A percentile compares a stretch with the other conserved stretches of the same genome.
Evolutionary conservation across 2,797 vertebrate genomes (phyloP).

Genomic region (Thunnus albacares): DNA sequence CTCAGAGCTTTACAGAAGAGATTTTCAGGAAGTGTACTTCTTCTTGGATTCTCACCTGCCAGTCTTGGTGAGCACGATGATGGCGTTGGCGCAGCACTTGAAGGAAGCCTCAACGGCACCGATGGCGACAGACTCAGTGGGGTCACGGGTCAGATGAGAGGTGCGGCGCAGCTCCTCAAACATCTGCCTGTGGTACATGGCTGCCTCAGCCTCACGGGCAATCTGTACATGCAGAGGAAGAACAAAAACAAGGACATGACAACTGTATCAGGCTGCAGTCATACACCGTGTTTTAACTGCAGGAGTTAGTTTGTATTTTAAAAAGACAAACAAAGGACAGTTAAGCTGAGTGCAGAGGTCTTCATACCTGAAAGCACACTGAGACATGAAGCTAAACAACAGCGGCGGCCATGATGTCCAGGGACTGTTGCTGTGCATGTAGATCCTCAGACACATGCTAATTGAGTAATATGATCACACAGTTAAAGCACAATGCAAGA

Average conservation of each 20-base stretch:
- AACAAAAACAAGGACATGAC: not conserved
- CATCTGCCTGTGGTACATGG: slow-evolving; percentile 98
- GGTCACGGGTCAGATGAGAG: slow-evolving; percentile 95
- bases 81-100: slow-evolving; percentile 97
- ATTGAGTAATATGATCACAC: slow-evolving; percentile 88
- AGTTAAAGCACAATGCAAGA: slow-evolving; percentile 61
- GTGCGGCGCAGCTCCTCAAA: slow-evolving; percentile 97
- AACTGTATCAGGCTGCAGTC: slow-evolving; percentile 3
- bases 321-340: slow-evolving; percentile 29
- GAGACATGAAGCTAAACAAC: slow-evolving; percentile 70
- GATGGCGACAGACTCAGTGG: slow-evolving; percentile 94
- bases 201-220: slow-evolving; percentile 97
- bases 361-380: slow-evolving; percentile 70
- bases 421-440: slow-evolving; percentile 72
- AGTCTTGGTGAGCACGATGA: slow-evolving; percentile 97
- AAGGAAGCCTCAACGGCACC: slow-evolving; percentile 98
- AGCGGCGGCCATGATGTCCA: slow-evolving; percentile 49
- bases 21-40: not conserved
- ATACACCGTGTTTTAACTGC: not conserved
- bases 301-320: slow-evolving; percentile 49
- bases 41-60: slow-evolving; percentile 90
- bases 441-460: slow-evolving; percentile 85
- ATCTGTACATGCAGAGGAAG: slow-evolving; percentile 84
- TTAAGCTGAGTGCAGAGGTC: slow-evolving; percentile 46
- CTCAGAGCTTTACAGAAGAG: slow-evolving; percentile 35